Evolutionary conservation across 2,888 invertebrate genomes (phyloP), one percentile per base, ranked within the genome.

Genomic region (Anticlea derivata): DNA sequence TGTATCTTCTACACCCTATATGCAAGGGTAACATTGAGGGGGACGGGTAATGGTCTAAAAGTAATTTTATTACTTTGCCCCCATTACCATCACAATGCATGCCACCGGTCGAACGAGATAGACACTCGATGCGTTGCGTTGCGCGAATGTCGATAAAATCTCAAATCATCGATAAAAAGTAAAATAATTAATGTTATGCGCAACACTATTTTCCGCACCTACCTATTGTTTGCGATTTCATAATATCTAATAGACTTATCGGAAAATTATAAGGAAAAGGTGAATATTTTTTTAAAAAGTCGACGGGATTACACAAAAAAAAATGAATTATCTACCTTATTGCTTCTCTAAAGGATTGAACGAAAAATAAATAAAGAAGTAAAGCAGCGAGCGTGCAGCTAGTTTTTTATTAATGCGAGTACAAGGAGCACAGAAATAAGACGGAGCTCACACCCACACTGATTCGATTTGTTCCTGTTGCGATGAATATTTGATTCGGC

Each of bases 31-130:
- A 66, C 66, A 66, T 63, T 75, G 71, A 68, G 86, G 86, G 85
- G 74, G 79, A 63, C 77, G 86, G 77, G 89, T 89, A 90, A 89
- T 90, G 90, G 90, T 83, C 79, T 89, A 88, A 87, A 78, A 89
- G 89, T 90, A 89, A 90, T 90, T 90, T 90, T 90, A 90, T 89
- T 90, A 90, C 88, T 88, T 83, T 89, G 84, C 86, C 86, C 89
- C 89, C 78, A 90, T 90, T 87, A 89, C 81, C 90, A 89, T 90
- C 80, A 89, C 89, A 89, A 89, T 89, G 86, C 76, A 80, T 76
- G 80, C 82, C 79, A 84, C 86, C 83, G 83, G 86, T 71, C 78
- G 79, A 72, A 81, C 80, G 75, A 80, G 83, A 83, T 83, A 80
- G 49, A 55, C 45, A 52, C 53, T 73, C 73, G 78, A 75, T 76